phyloP scores from a whole-genome alignment of 1,140 invertebrate genomes.

The Pygmarrhopalites habei region DNA sequence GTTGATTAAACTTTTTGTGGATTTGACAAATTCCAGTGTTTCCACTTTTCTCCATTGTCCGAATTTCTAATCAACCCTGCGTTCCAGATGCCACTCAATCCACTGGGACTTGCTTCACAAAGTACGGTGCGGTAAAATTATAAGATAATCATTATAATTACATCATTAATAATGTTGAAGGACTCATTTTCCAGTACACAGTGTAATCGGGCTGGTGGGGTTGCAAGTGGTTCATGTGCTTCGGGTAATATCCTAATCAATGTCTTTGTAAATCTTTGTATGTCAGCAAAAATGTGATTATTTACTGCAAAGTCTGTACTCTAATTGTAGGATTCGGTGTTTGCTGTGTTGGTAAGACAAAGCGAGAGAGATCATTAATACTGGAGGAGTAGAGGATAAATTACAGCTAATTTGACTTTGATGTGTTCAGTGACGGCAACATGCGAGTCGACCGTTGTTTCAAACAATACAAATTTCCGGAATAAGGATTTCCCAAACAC shows the following conservation, averaged over 20 bases:
- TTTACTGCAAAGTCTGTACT: too few relatives aligned
- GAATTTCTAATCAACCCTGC: constrained; percentile 34
- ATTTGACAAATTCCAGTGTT: constrained; percentile 35
- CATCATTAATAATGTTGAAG: too few relatives aligned
- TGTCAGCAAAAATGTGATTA: too few relatives aligned
- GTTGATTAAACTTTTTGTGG: too few relatives aligned
- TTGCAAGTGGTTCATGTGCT: constrained; percentile 32
- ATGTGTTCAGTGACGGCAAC: constrained; percentile 21
- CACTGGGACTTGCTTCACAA: constrained; percentile 35
- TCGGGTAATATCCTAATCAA: too few relatives aligned
- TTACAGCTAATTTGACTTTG: neutral
- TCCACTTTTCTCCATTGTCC: constrained; percentile 36
- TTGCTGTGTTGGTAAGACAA: constrained; percentile 33
- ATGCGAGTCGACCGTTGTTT: constrained; percentile 27
- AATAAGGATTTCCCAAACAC: constrained; percentile 24
- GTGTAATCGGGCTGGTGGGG: constrained; percentile 26
- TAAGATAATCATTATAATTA: too few relatives aligned
- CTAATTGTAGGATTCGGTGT: constrained; percentile 37
- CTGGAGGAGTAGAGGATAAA: neutral
- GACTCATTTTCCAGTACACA: constrained; percentile 25
- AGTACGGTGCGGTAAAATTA: too few relatives aligned
- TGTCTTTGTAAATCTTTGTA: too few relatives aligned
- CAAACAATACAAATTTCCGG: constrained; percentile 36
- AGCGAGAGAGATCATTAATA: neutral
- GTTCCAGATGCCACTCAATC: constrained; percentile 16